These are phyloP conservation scores for Apis laboriosa DNA, from an alignment of 1,140 invertebrate species.

Conservation along the genomic window DNA sequence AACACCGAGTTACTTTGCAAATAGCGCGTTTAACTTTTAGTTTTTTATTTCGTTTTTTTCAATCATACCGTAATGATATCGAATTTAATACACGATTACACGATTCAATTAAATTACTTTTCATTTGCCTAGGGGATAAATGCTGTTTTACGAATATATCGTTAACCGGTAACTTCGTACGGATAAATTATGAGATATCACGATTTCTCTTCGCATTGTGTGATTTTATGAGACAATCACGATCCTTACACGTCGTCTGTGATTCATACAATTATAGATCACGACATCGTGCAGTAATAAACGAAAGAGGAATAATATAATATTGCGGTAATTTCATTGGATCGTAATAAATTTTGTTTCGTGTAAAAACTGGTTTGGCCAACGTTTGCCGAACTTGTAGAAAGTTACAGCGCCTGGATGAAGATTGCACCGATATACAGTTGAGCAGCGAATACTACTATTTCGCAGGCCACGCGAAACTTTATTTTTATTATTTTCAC, in stretches of 20 bases:
- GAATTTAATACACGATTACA: no score
- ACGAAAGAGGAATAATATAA: not conserved
- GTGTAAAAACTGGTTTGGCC: not conserved
- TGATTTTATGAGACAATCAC: no score
- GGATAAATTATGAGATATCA: not conserved
- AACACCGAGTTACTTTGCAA: no score
- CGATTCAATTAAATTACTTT: no score
- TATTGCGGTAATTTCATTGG: conserved; percentile 1
- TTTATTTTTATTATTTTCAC: not conserved
- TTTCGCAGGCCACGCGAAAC: conserved; percentile 4
- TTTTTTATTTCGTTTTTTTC: no score
- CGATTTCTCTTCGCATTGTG: not conserved
- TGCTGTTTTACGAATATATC: no score
- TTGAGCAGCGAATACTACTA: conserved; percentile 38
- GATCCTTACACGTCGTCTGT: not conserved
- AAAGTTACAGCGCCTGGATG: conserved; percentile 60
- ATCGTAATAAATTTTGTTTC: conserved; percentile 23
- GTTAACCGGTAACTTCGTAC: not conserved
- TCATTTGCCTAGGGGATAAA: no score
- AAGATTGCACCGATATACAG: conserved; percentile 58
- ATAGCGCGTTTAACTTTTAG: no score
- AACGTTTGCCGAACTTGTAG: not conserved
- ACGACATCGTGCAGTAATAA: not conserved
- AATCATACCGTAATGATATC: no score
- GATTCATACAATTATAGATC: not conserved